phyloP scores from a whole-genome alignment of 1,140 invertebrate species.

The Sitophilus oryzae region DNA sequence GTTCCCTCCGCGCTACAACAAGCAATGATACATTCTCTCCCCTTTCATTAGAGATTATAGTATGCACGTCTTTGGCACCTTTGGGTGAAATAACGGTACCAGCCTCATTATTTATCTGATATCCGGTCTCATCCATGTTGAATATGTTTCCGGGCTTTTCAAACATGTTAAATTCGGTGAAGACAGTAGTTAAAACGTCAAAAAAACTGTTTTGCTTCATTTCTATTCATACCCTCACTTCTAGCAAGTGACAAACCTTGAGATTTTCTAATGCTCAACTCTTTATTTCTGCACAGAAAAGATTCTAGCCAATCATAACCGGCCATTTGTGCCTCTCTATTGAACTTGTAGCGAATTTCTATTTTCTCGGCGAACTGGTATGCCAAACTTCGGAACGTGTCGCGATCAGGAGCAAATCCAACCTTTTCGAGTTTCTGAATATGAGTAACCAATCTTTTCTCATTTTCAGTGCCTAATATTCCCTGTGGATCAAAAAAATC shows the following conservation, averaged over 20 bases:
- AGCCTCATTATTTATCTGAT: no score
- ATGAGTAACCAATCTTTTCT: constrained; percentile 1
- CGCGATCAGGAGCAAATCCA: constrained; percentile 10
- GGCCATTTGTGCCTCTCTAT: constrained; percentile 9
- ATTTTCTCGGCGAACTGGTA: constrained; percentile 17
- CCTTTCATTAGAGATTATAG: no score
- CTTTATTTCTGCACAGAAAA: constrained; percentile 19
- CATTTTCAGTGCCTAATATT: neutral
- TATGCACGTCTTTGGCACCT: no score
- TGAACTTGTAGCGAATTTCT: no score
- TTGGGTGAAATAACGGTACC: no score
- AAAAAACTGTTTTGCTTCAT: constrained; percentile 13
- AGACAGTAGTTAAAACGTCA: neutral
- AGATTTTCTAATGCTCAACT: constrained; percentile 28
- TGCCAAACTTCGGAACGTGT: constrained; percentile 4
- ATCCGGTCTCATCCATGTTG: no score
- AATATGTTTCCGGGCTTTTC: constrained; percentile 3
- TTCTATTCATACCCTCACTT: constrained; percentile 16
- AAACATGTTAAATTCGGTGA: neutral
- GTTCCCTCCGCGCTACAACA: no score
- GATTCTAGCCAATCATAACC: constrained; percentile 18
- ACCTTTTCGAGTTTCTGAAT: constrained; percentile 5
- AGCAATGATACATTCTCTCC: no score
- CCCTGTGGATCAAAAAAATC: neutral
- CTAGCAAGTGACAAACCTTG: constrained; percentile 27